Base-by-base conservation (phyloP, 2,113 vertebrate species). In the Pterocles burchelli region DNA sequence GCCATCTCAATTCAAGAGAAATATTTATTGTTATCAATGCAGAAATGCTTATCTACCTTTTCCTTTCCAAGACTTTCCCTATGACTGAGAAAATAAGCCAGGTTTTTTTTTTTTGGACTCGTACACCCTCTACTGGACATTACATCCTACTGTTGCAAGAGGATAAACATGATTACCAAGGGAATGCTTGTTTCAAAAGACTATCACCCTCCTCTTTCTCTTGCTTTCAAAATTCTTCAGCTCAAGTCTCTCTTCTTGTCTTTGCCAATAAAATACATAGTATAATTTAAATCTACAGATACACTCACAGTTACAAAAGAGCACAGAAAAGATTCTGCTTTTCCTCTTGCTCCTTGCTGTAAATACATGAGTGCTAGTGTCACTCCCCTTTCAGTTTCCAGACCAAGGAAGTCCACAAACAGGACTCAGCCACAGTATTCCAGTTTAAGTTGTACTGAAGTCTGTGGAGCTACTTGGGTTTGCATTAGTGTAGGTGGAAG, bases 1-100 rank as follows among this genome's bases (percentile, higher is more conserved):
- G 7, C 14, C 41, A 71, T 18, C 17, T 91, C 34, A 51, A 36
- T 48, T 85, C 8, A 71, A 72, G 28, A 82, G 70, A 91, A 92
- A 36, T 68, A 43, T 95, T 97, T 96, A 96, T 90, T 96, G 34
- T 78, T 84, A 43, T 29, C 70, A 92, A 76, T 62, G 48, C 71
- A 83, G 62, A 95, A 85, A 73, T 46, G 31, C 17, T 70, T 80
- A 29, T 88, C 61, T n/a, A 51, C 31, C 20, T 80, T 5, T 62
- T 79, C 36, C 19, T 76, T 83, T 79, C 46, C 43, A 63, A 33
- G 34, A 74, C n/a, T 91, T 82, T 82, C 76, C n/a, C 46, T 20
- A 34, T 29, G 46, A 91, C 34, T 1, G 4, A 91, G 16, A 83
- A 75, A 51, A 41, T 6, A 57, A 82, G 29, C 22, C 49, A 26